Evolutionary conservation across 2,113 vertebrate species (phyloP).

Genomic region (Stictonetta naevosa): DNA sequence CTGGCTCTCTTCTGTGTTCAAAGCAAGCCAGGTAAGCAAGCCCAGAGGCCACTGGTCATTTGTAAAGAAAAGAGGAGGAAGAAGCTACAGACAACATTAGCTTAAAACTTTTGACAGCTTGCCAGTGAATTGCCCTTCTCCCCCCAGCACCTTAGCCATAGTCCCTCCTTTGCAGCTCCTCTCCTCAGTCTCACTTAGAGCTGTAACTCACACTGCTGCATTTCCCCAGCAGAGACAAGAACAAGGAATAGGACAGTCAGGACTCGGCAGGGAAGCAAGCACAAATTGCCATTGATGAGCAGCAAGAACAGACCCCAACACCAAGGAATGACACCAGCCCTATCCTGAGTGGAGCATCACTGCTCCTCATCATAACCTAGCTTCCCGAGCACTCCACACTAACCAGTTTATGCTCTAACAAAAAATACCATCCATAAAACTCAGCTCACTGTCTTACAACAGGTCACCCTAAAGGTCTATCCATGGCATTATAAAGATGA

Average conservation of each 20-base stretch:
- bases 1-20: not conserved
- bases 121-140: not conserved
- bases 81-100: not conserved
- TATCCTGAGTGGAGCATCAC: not conserved
- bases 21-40: not conserved
- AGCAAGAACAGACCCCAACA: not conserved
- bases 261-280: not conserved
- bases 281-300: rapidly evolving
- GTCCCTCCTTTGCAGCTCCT: not conserved
- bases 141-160: not conserved
- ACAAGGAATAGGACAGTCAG: not conserved
- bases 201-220: not conserved
- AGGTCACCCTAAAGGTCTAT: not conserved
- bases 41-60: not conserved
- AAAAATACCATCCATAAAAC: not conserved
- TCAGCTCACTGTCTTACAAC: not conserved
- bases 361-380: rapidly evolving
- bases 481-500: not conserved
- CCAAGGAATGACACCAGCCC: not conserved
- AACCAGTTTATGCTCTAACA: not conserved
- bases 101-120: not conserved
- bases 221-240: not conserved
- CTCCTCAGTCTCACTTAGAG: not conserved
- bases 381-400: too few relatives aligned
- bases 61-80: not conserved